Percentiles rank a stretch among this genome's conserved stretches.
Conservation (phyloP, 2,888 invertebrate genomes). For the Brachyptera risi region DNA sequence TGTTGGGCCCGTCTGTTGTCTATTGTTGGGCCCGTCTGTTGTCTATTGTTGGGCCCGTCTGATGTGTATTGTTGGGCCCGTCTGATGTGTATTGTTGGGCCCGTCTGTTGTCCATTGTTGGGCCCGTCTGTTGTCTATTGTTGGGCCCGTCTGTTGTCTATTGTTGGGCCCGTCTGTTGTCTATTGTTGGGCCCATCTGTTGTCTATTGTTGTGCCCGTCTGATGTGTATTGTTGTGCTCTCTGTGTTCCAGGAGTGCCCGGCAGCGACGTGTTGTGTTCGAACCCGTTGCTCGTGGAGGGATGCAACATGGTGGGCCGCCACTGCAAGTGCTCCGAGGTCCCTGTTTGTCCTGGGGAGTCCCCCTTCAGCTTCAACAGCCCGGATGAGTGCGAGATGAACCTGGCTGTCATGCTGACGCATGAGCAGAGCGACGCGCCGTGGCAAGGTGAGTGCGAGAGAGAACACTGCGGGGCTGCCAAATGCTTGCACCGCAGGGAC, state of each 20-base stretch:
- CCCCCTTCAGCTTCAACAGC: constrained; percentile 38
- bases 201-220: background rate
- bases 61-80: no score
- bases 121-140: no score
- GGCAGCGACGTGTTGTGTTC: constrained; percentile 27
- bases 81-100: no score
- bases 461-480: background rate
- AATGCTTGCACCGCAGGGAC: no score
- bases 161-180: no score
- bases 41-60: no score
- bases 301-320: constrained; percentile 38
- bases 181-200: no score
- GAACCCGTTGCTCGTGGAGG: constrained; percentile 29
- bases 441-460: constrained; percentile 12
- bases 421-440: constrained; percentile 31
- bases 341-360: constrained; percentile 39
- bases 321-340: constrained; percentile 38
- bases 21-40: no score
- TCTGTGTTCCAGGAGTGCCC: constrained; percentile 23
- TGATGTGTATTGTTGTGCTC: background rate
- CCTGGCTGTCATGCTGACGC: constrained; percentile 36
- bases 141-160: no score
- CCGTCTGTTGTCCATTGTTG: background rate
- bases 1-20: no score
- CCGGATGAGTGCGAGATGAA: constrained; percentile 40